phyloP scores from a whole-genome alignment of 1,140 invertebrate genomes.

The Vanessa tameamea region DNA sequence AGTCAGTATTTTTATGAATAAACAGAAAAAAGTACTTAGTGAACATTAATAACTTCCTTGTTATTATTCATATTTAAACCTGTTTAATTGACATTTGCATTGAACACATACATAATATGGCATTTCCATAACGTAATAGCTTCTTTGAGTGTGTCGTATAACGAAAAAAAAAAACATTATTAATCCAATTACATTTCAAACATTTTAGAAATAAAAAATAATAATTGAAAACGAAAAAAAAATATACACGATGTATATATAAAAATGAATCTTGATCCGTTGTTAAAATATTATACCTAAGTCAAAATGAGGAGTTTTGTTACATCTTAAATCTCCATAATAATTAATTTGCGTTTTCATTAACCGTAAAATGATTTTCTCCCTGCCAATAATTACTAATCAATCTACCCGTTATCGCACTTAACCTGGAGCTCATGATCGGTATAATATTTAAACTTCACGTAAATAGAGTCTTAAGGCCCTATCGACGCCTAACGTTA shows the following conservation, averaged over 20 bases:
- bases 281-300: neutral
- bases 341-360: slow-evolving; percentile 43
- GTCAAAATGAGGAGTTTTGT: neutral
- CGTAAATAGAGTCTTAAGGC: no score
- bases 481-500: no score
- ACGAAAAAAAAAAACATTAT: no score
- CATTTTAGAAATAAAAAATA: no score
- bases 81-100: slow-evolving; percentile 12
- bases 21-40: neutral
- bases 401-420: slow-evolving; percentile 15
- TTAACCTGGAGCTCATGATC: slow-evolving; percentile 2
- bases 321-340: neutral
- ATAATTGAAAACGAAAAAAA: no score
- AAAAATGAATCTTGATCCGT: no score
- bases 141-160: neutral
- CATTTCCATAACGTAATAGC: neutral
- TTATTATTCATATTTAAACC: neutral
- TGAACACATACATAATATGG: neutral
- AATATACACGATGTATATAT: no score
- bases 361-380: slow-evolving; percentile 42
- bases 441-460: neutral
- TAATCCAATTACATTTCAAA: no score
- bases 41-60: neutral
- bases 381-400: neutral
- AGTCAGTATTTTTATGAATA: neutral